Base-by-base conservation (phyloP, 2,888 invertebrate species). In the Oxyteleia sp. region DNA sequence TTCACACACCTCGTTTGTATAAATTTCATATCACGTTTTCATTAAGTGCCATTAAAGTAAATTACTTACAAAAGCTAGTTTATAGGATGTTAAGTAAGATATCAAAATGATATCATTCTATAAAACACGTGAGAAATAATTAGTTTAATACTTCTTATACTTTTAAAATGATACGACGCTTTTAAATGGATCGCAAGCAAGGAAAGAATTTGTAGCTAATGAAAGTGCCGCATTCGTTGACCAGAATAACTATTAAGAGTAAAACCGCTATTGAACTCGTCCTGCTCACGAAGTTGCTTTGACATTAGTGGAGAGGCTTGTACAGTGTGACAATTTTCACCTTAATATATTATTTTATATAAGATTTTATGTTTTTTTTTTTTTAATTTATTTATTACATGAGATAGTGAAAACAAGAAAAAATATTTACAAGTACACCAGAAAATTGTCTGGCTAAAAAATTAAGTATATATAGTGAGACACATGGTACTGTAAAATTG, bases 111-210 rank as follows among this genome's bases (percentile, higher is more conserved):
- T 72, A 72, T 59, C 59, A 57, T 66, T 72, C 51, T 66, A 71
- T 71, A 59, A 76, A 76, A 57, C 68, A 66, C 76, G 74, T 71
- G 78, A 78, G 72, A 78, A 74, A 83, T 78, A 83, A 83, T 78
- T 78, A 83, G 68, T 55, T 72, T 66, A 66, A 72, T 71, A 55
- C 43, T 75, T 66, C 57, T 61, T 74, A 63, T 83, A 68, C 55
- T 38, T 61, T 75, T 57, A 15, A 74, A 69, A 66, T 4, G 83
- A 74, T 69, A 49, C 69, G 64, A 38, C 20, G 49, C 20, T 43
- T 63, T 69, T 74, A 64, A 79, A 79, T 55, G 61, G 41, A 51
- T 61, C 20, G 20, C 63, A 64, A 49, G 43, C 47, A 10, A 32
- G 45, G 51, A 72, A 82, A 82, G 66, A 71, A 83, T 83, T 61